phyloP scores from a whole-genome alignment of 2,113 vertebrate genomes.

The Paraplagusia blochii region DNA sequence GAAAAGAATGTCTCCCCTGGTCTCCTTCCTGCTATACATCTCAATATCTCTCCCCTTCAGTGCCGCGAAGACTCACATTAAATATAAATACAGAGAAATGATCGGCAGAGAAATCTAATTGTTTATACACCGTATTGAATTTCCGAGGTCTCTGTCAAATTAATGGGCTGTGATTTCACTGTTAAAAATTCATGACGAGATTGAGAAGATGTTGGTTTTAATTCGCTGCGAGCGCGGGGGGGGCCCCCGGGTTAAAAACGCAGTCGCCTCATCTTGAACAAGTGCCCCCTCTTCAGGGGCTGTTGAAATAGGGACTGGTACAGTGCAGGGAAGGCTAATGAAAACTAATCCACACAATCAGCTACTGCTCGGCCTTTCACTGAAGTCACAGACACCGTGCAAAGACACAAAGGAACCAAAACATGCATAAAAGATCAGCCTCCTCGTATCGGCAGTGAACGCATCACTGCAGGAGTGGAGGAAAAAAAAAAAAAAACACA shows the following conservation, averaged over 20 bases:
- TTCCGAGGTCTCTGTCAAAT: conserved; percentile 68
- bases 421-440: conserved; percentile 25
- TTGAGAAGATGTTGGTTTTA: conserved; percentile 62
- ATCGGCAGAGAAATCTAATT: conserved; percentile 70
- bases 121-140: conserved; percentile 72
- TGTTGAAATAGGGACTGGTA: conserved; percentile 26
- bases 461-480: conserved; percentile 8
- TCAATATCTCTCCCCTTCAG: conserved; percentile 27
- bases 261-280: conserved; percentile 35
- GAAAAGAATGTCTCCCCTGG: no score
- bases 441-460: conserved; percentile 10
- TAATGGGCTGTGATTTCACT: conserved; percentile 65
- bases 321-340: conserved; percentile 28
- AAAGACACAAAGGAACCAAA: conserved; percentile 14
- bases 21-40: conserved; percentile 32
- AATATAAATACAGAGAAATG: conserved; percentile 72
- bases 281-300: conserved; percentile 24
- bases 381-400: not conserved
- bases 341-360: conserved; percentile 42
- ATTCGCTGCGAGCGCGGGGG: conserved; percentile 36
- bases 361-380: conserved; percentile 1
- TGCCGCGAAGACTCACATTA: conserved; percentile 62
- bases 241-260: conserved; percentile 25
- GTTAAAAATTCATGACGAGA: conserved; percentile 71
- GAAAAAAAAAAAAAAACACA: conserved; percentile 29